Evolutionary conservation across 2,113 vertebrate species (phyloP).

Genomic region (Scortum barcoo): DNA sequence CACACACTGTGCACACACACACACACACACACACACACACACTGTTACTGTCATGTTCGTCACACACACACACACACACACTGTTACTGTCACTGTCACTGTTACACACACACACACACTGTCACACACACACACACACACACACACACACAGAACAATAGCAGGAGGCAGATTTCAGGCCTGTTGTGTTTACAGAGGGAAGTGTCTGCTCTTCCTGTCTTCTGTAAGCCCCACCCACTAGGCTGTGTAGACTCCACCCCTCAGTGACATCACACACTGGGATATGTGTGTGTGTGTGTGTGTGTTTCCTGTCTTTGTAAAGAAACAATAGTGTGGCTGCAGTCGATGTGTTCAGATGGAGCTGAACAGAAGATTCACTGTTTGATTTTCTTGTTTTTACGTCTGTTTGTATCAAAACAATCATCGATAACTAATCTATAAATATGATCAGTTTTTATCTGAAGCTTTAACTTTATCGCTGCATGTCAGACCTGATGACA

Average conservation of each 20-base stretch:
- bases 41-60: no score
- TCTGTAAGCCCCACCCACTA: slow-evolving; percentile 29
- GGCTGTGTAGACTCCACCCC: slow-evolving; percentile 8
- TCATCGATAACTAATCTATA: not conserved
- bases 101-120: not conserved
- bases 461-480: no score
- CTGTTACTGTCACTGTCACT: no score
- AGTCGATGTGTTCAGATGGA: not conserved
- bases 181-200: slow-evolving; percentile 69
- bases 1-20: no score
- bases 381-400: not conserved
- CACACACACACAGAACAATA: slow-evolving; percentile 60
- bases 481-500: not conserved
- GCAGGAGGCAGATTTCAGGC: slow-evolving; percentile 59
- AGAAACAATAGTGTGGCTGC: slow-evolving; percentile 32
- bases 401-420: not conserved
- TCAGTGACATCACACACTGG: slow-evolving; percentile 26
- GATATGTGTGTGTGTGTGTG: slow-evolving; percentile 18
- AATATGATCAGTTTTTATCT: no score
- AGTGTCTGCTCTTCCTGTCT: slow-evolving; percentile 67
- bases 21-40: no score
- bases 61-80: no score
- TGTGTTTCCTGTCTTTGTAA: slow-evolving; percentile 70
- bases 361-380: not conserved
- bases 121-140: slow-evolving; percentile 3